Conservation (phyloP, 2,888 invertebrate genomes). For the Notodonta ziczac region DNA sequence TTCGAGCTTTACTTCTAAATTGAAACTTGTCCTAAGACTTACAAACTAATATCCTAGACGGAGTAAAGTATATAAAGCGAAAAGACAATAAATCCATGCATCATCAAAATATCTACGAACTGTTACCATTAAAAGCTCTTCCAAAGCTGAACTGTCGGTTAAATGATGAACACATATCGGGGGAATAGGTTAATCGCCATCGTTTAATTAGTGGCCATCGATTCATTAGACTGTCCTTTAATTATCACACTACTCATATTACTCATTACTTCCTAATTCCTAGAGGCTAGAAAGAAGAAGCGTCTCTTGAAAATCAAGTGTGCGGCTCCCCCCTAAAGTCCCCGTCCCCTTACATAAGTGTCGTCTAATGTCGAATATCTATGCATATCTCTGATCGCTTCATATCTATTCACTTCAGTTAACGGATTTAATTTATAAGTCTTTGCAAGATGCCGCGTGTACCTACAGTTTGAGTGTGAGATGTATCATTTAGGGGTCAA, state of each 20-base stretch:
- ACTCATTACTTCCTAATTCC: too few species aligned
- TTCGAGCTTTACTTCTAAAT: slow-evolving; percentile 31
- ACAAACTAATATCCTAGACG: neutral
- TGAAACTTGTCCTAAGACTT: slow-evolving; percentile 45
- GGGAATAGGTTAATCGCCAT: too few species aligned
- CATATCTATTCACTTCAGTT: neutral
- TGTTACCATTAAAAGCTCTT: neutral
- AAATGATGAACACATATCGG: neutral
- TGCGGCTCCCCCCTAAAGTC: too few species aligned
- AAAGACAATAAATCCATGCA: too few species aligned
- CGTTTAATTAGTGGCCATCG: too few species aligned
- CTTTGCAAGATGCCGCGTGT: slow-evolving; percentile 37
- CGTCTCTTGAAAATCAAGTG: slow-evolving; percentile 12
- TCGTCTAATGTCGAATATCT: slow-evolving; percentile 37
- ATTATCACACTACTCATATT: too few species aligned
- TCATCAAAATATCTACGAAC: too few species aligned
- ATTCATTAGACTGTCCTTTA: too few species aligned
- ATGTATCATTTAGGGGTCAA: neutral
- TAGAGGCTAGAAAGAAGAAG: too few species aligned
- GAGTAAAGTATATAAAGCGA: too few species aligned
- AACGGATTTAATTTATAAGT: slow-evolving; percentile 36
- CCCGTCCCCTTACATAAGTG: too few species aligned
- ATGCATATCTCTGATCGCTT: slow-evolving; percentile 31
- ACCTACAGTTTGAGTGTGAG: slow-evolving; percentile 30
- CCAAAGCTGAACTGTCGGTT: neutral